Evolutionary conservation across 2,113 vertebrate genomes (phyloP).

Genomic region (Scartelaos histophorus): DNA sequence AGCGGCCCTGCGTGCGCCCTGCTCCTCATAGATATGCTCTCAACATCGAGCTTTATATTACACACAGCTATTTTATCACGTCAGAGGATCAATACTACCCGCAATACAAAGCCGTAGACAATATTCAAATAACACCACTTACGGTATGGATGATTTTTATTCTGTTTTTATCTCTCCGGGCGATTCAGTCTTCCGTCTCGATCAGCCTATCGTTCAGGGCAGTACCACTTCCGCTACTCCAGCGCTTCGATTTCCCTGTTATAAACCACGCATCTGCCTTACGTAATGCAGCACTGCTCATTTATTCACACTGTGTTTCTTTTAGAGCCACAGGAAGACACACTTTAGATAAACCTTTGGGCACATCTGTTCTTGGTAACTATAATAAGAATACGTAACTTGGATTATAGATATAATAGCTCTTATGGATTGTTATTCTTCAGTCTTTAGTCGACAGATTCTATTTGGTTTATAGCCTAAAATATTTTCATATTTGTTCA

Average conservation of each 20-base stretch:
- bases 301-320: background rate
- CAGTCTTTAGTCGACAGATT: background rate
- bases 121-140: conserved; percentile 48
- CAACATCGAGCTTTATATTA: conserved; percentile 26
- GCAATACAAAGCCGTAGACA: background rate
- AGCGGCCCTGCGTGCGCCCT: conserved; percentile 35
- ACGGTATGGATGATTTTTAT: conserved; percentile 73
- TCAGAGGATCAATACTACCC: background rate
- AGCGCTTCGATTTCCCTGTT: conserved; percentile 77
- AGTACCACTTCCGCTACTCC: conserved; percentile 80
- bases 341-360: background rate
- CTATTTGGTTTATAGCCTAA: background rate
- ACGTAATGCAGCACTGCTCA: conserved; percentile 47
- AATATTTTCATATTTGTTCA: background rate
- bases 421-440: background rate
- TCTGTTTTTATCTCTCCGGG: conserved; percentile 69
- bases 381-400: background rate
- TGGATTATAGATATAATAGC: too few species aligned
- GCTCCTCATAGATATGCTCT: conserved; percentile 49
- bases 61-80: conserved; percentile 8
- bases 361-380: background rate
- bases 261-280: conserved; percentile 64
- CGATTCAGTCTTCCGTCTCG: conserved; percentile 74
- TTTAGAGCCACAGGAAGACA: background rate
- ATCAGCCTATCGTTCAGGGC: conserved; percentile 77